Evolutionary conservation across 2,888 invertebrate species (phyloP), one percentile per base, ranked within the genome.

Genomic region (Mythimna pallens): DNA sequence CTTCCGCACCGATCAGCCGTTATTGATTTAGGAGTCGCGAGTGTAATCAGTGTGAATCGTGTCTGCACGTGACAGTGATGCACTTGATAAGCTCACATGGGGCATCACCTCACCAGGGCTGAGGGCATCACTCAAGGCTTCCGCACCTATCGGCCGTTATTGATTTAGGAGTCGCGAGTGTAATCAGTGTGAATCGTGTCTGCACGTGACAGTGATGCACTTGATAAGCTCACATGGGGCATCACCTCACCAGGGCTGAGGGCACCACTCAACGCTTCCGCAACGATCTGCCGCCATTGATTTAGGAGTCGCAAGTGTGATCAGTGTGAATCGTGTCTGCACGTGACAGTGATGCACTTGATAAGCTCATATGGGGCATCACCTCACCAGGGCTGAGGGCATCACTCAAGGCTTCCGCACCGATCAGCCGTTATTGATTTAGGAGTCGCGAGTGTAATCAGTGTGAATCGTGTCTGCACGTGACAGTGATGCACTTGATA

Each of bases 271-370:
- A 70, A 70, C 81, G 81, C 79, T 87, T 82, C 86, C 84, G 84
- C 81, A 70, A 59, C 77, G 69, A 74, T 76, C n/a, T 70, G 47
- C 71, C 76, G 67, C 76, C 75, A 77, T 85, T 85, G 83, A 86
- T 86, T 83, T 78, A 83, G 66, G 65, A 77, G 76, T 71, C 59
- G 78, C 70, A 68, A 73, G 68, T 83, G 77, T 71, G 83, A 83
- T 85, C 81, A 76, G 70, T 73, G 25, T 67, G 72, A 72, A 76
- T 85, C 85, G 85, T 88, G 84, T 78, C 75, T 76, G 61, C 47
- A 65, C 67, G 70, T 70, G 78, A 82, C 80, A 79, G 78, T 85
- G 87, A 88, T 88, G 84, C 82, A 85, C 80, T 76, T 81, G 85
- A 82, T 84, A 84, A 86, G 74, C 71, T 62, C 76, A 70, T 71